Evolutionary conservation across 1,140 invertebrate species (phyloP), one percentile per base, ranked within the genome.

Genomic region (Andricus grossulariae): DNA sequence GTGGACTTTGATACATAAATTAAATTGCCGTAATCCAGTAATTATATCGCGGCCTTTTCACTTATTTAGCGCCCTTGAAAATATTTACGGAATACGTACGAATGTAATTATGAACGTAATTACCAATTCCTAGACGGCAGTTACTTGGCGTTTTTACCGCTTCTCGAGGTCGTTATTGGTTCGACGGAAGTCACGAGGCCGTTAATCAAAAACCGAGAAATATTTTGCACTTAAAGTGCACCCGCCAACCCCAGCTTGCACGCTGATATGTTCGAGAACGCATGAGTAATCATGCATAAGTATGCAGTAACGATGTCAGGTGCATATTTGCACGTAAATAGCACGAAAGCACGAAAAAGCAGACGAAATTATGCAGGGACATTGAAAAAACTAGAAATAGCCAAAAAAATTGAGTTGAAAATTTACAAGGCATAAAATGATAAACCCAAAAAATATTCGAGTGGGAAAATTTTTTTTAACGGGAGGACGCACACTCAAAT

Each of bases 191-290:
- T 54, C 52, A 54, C 52, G 52, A 54, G 52, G 18, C 52, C 52
- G 52, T 54, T 54, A 54, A 54, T 54, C 52, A 54, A 54, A 54
- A 54, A 54, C 15, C 13, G n/a, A 18, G 52, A 54, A 54, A 18
- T 54, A 54, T 18, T 15, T 54, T 54, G 52, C 52, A 54, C 52
- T 54, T 54, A 54, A 7, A 54, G 52, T 16, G 52, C n/a, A 54
- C 16, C 52, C 13, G 18, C 16, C 52, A 54, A 54, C 52, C 52
- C 52, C 16, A 54, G n/a, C 7, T 54, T 54, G 52, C n/a, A 18
- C 7, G n/a, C 50, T 52, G 50, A 54, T 54, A 54, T 54, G 16
- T 16, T 54, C 52, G 52, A 54, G n/a, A 54, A 54, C n/a, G 18
- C 13, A 54, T 18, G 52, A 54, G 52, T 54, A 19, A 54, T 54